These are phyloP conservation scores for Dicerorhinus sumatrensis DNA, from an alignment of 2,113 vertebrate genomes.

Conservation along the genomic window DNA sequence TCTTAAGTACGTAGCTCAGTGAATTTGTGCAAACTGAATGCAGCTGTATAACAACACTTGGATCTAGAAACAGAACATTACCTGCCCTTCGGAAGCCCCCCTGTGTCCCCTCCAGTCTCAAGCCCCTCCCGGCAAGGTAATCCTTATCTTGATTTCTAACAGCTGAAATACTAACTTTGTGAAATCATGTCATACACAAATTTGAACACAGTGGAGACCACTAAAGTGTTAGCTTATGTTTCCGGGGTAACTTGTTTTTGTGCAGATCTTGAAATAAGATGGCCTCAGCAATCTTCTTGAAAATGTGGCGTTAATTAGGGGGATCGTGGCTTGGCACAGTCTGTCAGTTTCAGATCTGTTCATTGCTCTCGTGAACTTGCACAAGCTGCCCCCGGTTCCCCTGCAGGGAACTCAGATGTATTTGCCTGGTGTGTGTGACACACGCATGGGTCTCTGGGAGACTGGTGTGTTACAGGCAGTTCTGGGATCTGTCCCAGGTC, in stretches of 20 bases:
- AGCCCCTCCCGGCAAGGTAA: background rate
- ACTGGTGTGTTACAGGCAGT: background rate
- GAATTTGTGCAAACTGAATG: background rate
- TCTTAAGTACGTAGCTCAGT: background rate
- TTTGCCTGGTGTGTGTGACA: background rate
- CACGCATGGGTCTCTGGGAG: background rate
- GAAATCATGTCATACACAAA: background rate
- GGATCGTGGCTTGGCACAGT: background rate
- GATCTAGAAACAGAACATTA: background rate
- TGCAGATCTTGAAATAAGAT: background rate
- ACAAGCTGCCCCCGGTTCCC: background rate
- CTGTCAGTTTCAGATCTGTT: background rate
- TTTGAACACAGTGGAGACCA: background rate
- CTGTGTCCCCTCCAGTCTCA: fast-evolving
- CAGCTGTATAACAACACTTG: background rate
- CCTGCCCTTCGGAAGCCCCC: background rate
- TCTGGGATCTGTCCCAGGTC: background rate
- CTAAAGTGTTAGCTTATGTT: background rate
- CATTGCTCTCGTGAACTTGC: background rate
- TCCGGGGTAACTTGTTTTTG: background rate
- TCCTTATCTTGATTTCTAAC: background rate
- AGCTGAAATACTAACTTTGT: background rate
- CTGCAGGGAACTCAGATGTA: background rate
- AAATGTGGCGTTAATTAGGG: background rate
- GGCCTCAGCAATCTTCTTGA: background rate